Evolutionary conservation across 2,113 vertebrate genomes (phyloP).

Genomic region (Amphilophus citrinellus): DNA sequence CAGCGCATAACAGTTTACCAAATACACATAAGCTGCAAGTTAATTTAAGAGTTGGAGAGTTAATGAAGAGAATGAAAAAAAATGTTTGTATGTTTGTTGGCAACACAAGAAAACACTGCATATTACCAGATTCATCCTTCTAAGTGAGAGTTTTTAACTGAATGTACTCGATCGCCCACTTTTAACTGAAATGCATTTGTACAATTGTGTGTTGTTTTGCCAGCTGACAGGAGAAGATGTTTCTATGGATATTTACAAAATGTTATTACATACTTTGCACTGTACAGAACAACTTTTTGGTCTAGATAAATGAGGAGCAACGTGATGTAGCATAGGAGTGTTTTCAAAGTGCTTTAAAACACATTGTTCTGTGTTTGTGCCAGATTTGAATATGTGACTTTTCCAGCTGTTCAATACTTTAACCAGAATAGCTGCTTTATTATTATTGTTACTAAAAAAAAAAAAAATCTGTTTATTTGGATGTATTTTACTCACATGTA

Average conservation of each 20-base stretch:
- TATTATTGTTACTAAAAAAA: neutral
- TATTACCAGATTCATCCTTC: conserved; percentile 12
- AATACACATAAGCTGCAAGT: too few species aligned
- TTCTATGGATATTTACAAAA: conserved; percentile 75
- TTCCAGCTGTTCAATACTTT: conserved; percentile 52
- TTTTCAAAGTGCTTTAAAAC: conserved; percentile 76
- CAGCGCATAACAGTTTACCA: too few species aligned
- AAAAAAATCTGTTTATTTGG: conserved; percentile 39
- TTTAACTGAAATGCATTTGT: conserved; percentile 81
- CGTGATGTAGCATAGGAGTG: conserved; percentile 68
- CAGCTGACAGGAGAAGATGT: conserved; percentile 60
- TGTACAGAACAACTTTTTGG: conserved; percentile 74
- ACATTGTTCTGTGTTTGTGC: conserved; percentile 75
- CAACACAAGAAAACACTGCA: neutral
- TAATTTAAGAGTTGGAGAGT: neutral
- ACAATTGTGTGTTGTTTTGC: conserved; percentile 67
- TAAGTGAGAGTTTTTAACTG: conserved; percentile 77
- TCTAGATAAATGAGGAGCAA: conserved; percentile 54
- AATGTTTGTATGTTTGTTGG: neutral
- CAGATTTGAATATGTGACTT: conserved; percentile 78
- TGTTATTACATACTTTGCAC: conserved; percentile 77
- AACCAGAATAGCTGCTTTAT: conserved; percentile 61
- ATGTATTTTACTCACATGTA: conserved; percentile 62
- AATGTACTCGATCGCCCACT: conserved; percentile 82
- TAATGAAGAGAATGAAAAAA: neutral